Conservation (phyloP, 2,888 invertebrate species). For the Vanessa cardui region DNA sequence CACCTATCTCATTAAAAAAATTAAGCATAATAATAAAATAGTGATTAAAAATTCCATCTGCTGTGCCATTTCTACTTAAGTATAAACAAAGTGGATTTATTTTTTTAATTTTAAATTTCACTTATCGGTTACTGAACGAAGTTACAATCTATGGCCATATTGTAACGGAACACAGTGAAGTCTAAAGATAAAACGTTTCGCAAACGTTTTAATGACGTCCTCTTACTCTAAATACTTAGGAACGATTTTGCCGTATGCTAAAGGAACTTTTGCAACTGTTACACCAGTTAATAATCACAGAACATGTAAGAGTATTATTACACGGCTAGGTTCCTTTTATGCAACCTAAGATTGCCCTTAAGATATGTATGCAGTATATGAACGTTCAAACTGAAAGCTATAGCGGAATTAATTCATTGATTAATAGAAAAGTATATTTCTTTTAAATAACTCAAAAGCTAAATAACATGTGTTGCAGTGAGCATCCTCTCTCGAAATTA, state of each 20-base stretch:
- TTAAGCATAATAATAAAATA: no score
- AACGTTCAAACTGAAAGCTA: no score
- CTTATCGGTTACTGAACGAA: slow-evolving; percentile 4
- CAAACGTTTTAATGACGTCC: slow-evolving; percentile 53
- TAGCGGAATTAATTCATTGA: no score
- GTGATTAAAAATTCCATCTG: no score
- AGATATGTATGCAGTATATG: background rate
- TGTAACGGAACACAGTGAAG: slow-evolving; percentile 24
- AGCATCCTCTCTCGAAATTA: no score
- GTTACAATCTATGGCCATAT: slow-evolving; percentile 22
- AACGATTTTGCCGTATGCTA: slow-evolving; percentile 26
- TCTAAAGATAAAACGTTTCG: slow-evolving; percentile 41
- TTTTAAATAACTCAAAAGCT: no score
- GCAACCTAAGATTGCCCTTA: background rate
- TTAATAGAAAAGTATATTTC: no score
- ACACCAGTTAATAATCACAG: slow-evolving; percentile 11
- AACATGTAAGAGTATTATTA: background rate
- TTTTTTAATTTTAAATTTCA: background rate
- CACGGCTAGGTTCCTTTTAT: background rate
- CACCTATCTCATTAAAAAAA: no score
- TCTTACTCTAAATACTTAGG: slow-evolving; percentile 44
- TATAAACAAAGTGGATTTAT: background rate
- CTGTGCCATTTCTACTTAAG: no score
- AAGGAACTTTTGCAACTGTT: slow-evolving; percentile 27
- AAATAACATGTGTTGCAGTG: no score